Evolutionary conservation across 2,113 vertebrate genomes (phyloP), one percentile per base, ranked within the genome.

Genomic region (Mesoclemmys tuberculata): DNA sequence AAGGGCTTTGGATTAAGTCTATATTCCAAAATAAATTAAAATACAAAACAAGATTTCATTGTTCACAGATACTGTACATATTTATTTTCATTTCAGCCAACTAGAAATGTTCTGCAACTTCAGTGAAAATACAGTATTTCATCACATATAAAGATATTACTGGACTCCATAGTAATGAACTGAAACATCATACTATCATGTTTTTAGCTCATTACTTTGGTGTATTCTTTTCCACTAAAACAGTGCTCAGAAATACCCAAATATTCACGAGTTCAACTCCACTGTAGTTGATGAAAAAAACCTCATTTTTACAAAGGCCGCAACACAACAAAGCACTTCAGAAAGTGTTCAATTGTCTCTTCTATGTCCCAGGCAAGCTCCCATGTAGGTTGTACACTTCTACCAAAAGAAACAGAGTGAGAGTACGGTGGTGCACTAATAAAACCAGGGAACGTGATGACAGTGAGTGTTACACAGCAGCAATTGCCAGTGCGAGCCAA

Each of bases 41-140:
- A 68, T 19, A 68, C 1, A 18, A 68, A n/a, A 68, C 1, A 18
- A 16, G 0, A 51, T 26, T 1, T 55, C 26, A 24, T 82, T 41
- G n/a, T 22, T 82, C 52, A 81, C 35, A 27, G 54, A n/a, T 18
- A 29, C 51, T 38, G 21, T 41, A 55, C 14, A 10, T 82, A 82
- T 49, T 78, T 82, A 55, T 51, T 87, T 90, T 61, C 16, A 68
- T n/a, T n/a, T 3, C 71, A 87, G 55, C 27, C 41, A 83, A 11
- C 3, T 46, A 54, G 11, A 83, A 19, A n/a, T 1, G 54, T 31
- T 8, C 18, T 90, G 90, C 74, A 90, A 2, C 10, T 3, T 55
- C 71, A 55, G 5, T 79, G 10, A 3, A 93, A 84, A 90, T 49
- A 49, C 2, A 55, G 22, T 87, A 61, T 64, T 95, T 89, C 0